phyloP scores from a whole-genome alignment of 1,140 invertebrate species.

The Trichonephila inaurata region DNA sequence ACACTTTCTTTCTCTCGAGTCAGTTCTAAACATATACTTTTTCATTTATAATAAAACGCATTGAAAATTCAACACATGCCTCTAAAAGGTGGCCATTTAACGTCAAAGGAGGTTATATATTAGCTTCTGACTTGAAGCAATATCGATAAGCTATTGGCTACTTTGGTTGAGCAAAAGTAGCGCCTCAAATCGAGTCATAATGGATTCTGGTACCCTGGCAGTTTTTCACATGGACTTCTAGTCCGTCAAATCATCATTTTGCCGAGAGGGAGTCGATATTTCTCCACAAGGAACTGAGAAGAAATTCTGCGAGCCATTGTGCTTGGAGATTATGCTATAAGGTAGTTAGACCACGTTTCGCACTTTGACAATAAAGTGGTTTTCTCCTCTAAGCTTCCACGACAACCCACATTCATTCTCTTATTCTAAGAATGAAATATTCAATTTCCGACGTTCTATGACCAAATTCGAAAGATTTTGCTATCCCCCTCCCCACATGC shows the following conservation, averaged over 20 bases:
- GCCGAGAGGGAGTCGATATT: constrained; percentile 43
- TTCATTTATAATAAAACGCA: background rate
- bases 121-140: constrained; percentile 26
- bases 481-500: background rate
- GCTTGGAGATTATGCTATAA: constrained; percentile 26
- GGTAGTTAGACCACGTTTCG: constrained; percentile 57
- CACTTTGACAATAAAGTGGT: constrained; percentile 52
- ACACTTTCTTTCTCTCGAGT: background rate
- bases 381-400: constrained; percentile 32
- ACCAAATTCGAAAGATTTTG: constrained; percentile 46
- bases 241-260: constrained; percentile 37
- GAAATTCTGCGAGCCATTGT: background rate
- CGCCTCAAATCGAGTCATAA: constrained; percentile 19
- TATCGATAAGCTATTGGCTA: constrained; percentile 34
- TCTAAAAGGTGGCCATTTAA: constrained; percentile 19
- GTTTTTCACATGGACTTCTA: background rate
- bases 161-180: background rate
- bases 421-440: constrained; percentile 45
- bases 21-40: background rate
- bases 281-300: background rate
- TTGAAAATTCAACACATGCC: constrained; percentile 14
- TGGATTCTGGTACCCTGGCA: constrained; percentile 3
- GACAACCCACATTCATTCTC: constrained; percentile 29
- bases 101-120: constrained; percentile 13
- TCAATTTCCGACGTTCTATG: constrained; percentile 53